These are phyloP conservation scores for Rhopalosiphum nymphaeae DNA, from an alignment of 2,888 invertebrate genomes.

Conservation along the genomic window DNA sequence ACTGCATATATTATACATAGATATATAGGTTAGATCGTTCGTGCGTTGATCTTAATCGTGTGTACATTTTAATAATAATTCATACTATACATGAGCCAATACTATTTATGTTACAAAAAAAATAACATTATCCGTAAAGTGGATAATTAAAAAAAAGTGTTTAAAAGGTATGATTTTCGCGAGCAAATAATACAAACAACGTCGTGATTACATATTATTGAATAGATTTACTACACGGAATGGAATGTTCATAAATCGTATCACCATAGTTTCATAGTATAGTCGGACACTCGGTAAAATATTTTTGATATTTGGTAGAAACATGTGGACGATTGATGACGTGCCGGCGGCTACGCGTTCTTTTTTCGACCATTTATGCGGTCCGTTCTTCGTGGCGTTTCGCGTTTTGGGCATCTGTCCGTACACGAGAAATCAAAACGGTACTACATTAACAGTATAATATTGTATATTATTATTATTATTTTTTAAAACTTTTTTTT, in stretches of 20 bases:
- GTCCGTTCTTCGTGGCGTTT: slow-evolving; percentile 38
- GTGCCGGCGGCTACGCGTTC: neutral
- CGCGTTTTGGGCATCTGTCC: slow-evolving; percentile 35
- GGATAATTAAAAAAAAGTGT: neutral
- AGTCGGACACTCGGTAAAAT: neutral
- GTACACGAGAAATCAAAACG: slow-evolving; percentile 18
- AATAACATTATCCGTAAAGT: neutral
- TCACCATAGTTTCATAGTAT: neutral
- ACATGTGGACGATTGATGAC: neutral
- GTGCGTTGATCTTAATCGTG: neutral
- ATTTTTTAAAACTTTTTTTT: neutral
- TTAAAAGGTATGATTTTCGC: neutral
- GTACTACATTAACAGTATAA: neutral
- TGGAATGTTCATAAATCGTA: neutral
- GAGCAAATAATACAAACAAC: neutral
- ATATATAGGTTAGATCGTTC: neutral
- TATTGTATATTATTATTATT: neutral
- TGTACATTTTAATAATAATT: neutral
- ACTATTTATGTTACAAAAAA: neutral
- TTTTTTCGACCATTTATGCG: slow-evolving; percentile 33
- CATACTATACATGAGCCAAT: neutral
- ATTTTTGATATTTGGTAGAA: neutral
- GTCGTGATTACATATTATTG: neutral
- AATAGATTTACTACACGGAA: neutral
- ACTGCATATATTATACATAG: neutral